Evolutionary conservation across 2,888 invertebrate genomes (phyloP).

Genomic region (Steinernema scapterisci): DNA sequence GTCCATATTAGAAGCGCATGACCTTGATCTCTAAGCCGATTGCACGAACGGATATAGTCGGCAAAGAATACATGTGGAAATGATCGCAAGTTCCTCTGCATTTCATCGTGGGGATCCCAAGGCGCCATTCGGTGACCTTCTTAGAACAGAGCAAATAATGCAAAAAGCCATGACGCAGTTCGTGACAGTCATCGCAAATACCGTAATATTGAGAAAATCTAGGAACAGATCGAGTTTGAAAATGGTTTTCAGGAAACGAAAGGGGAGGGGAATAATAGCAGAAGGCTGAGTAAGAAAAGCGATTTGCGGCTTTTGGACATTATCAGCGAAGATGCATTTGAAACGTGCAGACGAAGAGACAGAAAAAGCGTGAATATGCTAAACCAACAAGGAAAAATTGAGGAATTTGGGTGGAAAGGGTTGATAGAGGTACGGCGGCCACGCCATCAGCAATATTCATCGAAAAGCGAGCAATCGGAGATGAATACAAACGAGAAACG

Average conservation of each 20-base stretch:
- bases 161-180: constrained; percentile 3
- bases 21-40: too few species aligned
- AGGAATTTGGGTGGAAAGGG: background rate
- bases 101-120: background rate
- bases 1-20: too few species aligned
- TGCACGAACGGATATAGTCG: too few species aligned
- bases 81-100: too few species aligned
- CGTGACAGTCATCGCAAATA: constrained; percentile 9
- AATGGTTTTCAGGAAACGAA: background rate
- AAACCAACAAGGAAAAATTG: background rate
- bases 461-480: constrained; percentile 24
- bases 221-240: too few species aligned
- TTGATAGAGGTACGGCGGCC: background rate
- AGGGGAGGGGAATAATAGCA: background rate
- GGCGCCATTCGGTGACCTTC: background rate
- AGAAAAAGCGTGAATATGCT: too few species aligned
- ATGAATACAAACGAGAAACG: constrained; percentile 33
- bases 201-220: constrained; percentile 6
- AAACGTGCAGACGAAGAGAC: background rate
- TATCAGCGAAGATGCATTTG: background rate
- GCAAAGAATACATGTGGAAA: too few species aligned
- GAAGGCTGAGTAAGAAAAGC: too few species aligned
- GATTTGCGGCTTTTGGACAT: too few species aligned
- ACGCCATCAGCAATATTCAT: constrained; percentile 18
- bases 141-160: background rate